Base-by-base conservation (phyloP, 2,888 invertebrate species). In the Epirrhoe alternata region DNA sequence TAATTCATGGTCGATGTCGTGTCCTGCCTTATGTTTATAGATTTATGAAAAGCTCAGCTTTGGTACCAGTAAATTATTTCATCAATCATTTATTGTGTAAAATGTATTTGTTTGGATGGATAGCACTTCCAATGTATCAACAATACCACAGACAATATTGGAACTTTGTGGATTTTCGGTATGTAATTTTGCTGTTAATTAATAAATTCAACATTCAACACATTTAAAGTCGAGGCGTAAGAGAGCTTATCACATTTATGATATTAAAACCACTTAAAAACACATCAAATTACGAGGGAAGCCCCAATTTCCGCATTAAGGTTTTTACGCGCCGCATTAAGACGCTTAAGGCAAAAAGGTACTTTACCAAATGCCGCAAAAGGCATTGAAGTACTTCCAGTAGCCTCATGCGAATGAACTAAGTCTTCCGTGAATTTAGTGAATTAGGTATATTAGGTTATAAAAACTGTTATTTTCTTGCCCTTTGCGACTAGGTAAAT, bases 191-290 rank as follows among this genome's bases (percentile, higher is more conserved):
- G n/a, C 6, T 33, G 33, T 6, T 33, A 33, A 7, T 6, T 35
- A 35, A 3, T 12, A 42, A 42, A 10, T 42, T 5, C 38, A 42
- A 42, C 3, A 8, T 42, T 42, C 5, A 42, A 42, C 24, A 24
- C 24, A 24, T 3, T 24, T 42, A 2, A 42, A 42, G 38, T 12
- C 12, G 12, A 42, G 12, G 10, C 10, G 7, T 17, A 14, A 30
- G 33, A 52, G 49, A 45, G 10, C 14, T 42, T 8, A 17, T 54
- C 65, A 58, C 58, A 60, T 66, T 68, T 57, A 58, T 68, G 55
- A 53, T 60, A 69, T 60, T 59, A 64, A 70, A 67, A 69, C 66
- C 73, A 66, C 66, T 68, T 70, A 54, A 64, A 68, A 70, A 47
- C 58, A 58, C 59, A 73, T 70, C 55, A 72, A 69, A 68, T 71